These are phyloP conservation scores for Lasioglossum figueresi DNA, from an alignment of 2,888 invertebrate genomes.

Conservation along the genomic window DNA sequence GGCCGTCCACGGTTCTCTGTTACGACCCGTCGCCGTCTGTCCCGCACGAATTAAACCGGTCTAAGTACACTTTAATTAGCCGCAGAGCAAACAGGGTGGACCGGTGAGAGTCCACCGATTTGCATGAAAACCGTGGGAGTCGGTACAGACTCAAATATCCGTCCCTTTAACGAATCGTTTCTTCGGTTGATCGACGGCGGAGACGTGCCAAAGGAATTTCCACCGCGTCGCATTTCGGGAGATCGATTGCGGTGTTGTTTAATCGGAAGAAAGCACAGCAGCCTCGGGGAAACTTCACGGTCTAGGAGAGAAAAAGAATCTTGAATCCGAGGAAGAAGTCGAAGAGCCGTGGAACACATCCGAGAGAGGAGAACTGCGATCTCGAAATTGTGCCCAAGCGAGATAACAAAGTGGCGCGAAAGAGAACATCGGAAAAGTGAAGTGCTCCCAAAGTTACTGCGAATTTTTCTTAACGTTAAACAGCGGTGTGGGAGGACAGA, in stretches of 20 bases:
- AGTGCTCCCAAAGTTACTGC: neutral
- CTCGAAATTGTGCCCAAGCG: neutral
- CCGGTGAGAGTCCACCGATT: slow-evolving; percentile 36
- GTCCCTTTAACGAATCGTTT: neutral
- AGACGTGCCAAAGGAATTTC: neutral
- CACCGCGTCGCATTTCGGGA: neutral
- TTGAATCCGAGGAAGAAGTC: neutral
- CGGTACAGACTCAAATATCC: slow-evolving; percentile 12
- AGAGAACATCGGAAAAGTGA: slow-evolving; percentile 1
- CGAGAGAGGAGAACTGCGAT: neutral
- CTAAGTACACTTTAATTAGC: slow-evolving; percentile 56
- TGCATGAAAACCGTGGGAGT: slow-evolving; percentile 29
- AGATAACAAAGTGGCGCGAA: neutral
- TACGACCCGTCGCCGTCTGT: slow-evolving; percentile 12
- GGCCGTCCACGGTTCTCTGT: neutral
- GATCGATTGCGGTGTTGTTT: neutral
- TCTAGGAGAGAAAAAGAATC: neutral
- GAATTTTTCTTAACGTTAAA: slow-evolving; percentile 33
- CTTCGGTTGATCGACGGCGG: neutral
- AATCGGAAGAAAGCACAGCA: neutral
- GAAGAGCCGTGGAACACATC: neutral
- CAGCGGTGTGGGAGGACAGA: neutral
- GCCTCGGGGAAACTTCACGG: neutral
- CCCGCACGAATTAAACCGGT: slow-evolving; percentile 26
- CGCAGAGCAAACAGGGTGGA: slow-evolving; percentile 39